A percentile compares a stretch with the other conserved stretches of the same genome.
phyloP scores from a whole-genome alignment of 2,797 vertebrate genomes.

The Melanotaenia maccullochi region DNA sequence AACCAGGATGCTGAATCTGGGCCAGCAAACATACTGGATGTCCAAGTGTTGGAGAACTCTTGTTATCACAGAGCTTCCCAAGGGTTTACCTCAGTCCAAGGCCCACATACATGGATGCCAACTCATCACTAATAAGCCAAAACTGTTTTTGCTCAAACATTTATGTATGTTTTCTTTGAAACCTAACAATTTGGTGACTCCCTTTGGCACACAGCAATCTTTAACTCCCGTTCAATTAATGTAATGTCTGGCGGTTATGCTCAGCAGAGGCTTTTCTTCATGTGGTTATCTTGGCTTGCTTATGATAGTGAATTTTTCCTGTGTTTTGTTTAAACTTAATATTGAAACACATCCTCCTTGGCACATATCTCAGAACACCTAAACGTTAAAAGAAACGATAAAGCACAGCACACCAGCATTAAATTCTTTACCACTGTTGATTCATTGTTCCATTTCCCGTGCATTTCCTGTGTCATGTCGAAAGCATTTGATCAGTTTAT shows the following conservation, averaged over 20 bases:
- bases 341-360: conserved; percentile 52
- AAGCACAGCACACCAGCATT: not conserved
- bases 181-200: conserved; percentile 66
- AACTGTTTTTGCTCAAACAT: conserved; percentile 65
- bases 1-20: conserved; percentile 73
- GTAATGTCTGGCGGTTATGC: conserved; percentile 63
- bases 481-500: conserved; percentile 33
- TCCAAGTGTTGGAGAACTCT: conserved; percentile 81
- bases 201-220: conserved; percentile 48
- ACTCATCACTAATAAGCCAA: conserved; percentile 75
- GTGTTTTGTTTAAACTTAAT: conserved; percentile 64
- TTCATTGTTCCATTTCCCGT: conserved; percentile 25
- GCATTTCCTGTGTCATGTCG: conserved; percentile 34
- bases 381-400: not conserved
- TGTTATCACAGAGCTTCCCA: conserved; percentile 76
- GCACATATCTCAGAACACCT: conserved; percentile 37
- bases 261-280: conserved; percentile 59
- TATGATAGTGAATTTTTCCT: conserved; percentile 37
- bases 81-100: conserved; percentile 80
- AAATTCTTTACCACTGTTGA: conserved; percentile 38
- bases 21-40: conserved; percentile 80
- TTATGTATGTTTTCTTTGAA: conserved; percentile 62
- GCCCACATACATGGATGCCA: conserved; percentile 74
- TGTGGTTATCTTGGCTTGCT: conserved; percentile 62
- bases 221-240: conserved; percentile 66